Evolutionary conservation across 2,797 vertebrate genomes (phyloP).

Genomic region (Diceros bicornis): DNA sequence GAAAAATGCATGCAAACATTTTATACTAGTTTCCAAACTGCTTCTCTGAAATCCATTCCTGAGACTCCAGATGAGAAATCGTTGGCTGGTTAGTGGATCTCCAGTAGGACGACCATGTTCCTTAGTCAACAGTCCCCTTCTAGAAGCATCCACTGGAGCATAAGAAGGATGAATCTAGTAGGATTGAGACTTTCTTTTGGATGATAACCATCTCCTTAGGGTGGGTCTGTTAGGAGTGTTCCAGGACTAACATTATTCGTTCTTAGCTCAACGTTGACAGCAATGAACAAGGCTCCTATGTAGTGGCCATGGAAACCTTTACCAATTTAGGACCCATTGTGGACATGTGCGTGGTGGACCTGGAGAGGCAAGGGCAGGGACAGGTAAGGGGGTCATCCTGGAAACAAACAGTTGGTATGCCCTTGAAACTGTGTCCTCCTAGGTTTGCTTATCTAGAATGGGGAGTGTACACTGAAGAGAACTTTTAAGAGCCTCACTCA

Average conservation of each 20-base stretch:
- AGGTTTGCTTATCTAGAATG: neutral
- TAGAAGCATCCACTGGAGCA: neutral
- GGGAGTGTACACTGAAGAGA: neutral
- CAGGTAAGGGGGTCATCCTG: constrained; percentile 92
- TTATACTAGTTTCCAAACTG: neutral
- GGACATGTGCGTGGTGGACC: constrained; percentile 99
- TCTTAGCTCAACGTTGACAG: constrained; percentile 97
- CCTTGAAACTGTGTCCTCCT: neutral
- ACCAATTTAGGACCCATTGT: constrained; percentile 99
- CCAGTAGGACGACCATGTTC: neutral
- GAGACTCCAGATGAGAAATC: neutral
- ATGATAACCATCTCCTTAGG: neutral
- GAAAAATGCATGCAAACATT: neutral
- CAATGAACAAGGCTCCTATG: constrained; percentile 98
- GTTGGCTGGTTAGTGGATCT: neutral
- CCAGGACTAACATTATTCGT: constrained; percentile 20
- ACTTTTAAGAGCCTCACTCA: neutral
- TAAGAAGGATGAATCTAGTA: neutral
- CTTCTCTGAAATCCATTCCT: neutral
- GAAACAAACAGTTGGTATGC: neutral
- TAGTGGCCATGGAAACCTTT: constrained; percentile 99
- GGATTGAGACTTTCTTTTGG: neutral
- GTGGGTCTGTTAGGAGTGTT: neutral
- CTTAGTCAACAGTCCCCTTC: neutral
- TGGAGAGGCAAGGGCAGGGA: constrained; percentile 98